These are phyloP conservation scores for Daphoenositta chrysoptera DNA, from an alignment of 2,113 vertebrate species.

Conservation along the genomic window DNA sequence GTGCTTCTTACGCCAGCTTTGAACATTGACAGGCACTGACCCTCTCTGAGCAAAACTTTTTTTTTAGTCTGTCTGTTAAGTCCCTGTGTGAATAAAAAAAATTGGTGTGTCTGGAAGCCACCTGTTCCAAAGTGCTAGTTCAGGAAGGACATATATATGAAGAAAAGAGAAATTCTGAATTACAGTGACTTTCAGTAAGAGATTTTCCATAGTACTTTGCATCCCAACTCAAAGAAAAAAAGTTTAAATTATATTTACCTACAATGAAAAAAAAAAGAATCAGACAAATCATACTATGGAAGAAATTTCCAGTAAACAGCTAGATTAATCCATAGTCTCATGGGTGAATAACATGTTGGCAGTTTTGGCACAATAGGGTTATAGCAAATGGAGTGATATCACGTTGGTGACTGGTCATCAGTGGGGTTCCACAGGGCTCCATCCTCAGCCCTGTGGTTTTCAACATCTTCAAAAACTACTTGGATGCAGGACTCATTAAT, in stretches of 20 bases:
- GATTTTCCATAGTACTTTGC: background rate
- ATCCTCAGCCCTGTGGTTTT: background rate
- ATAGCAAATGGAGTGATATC: background rate
- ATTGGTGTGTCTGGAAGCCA: background rate
- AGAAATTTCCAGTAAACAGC: background rate
- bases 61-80: background rate
- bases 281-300: background rate
- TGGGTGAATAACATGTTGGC: background rate
- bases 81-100: background rate
- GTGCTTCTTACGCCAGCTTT: background rate
- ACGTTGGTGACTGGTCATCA: fast-evolving
- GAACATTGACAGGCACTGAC: background rate
- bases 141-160: background rate
- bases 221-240: background rate
- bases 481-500: background rate
- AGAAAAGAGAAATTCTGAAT: background rate
- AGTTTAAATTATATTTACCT: background rate
- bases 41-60: background rate
- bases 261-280: background rate
- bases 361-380: background rate
- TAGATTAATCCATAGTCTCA: background rate
- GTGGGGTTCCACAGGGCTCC: background rate
- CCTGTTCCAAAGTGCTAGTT: background rate
- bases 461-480: background rate
- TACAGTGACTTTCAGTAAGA: background rate